Evolutionary conservation across 2,113 vertebrate species (phyloP).

Genomic region (Charina bottae): DNA sequence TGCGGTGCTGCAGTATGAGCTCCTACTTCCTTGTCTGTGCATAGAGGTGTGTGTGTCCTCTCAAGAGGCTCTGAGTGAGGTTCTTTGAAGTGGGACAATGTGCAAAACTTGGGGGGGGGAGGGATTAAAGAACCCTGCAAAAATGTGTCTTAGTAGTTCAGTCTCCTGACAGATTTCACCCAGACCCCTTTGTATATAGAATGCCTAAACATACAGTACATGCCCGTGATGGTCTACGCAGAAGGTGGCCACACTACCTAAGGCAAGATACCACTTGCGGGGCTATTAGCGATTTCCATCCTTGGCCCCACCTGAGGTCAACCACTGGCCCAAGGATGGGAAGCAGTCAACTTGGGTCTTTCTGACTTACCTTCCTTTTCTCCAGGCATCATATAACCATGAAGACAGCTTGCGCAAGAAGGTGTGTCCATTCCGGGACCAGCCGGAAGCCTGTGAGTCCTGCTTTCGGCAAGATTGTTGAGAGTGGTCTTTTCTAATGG

Average conservation of each 20-base stretch:
- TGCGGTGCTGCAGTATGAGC: conserved; percentile 68
- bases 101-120: not conserved
- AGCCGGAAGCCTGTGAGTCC: conserved; percentile 76
- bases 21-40: conserved; percentile 78
- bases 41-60: conserved; percentile 67
- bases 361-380: not conserved
- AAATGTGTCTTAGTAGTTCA: not conserved
- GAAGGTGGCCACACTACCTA: not conserved
- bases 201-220: not conserved
- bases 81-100: not conserved
- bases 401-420: conserved; percentile 71
- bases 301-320: not conserved
- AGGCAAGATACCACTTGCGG: too few relatives aligned
- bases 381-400: conserved; percentile 69
- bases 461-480: not conserved
- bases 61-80: fast-evolving
- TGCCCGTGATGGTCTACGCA: not conserved
- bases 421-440: conserved; percentile 77
- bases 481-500: not conserved
- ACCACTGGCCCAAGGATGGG: not conserved
- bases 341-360: not conserved
- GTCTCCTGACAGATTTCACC: not conserved
- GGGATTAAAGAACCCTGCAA: not conserved
- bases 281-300: not conserved
- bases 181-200: not conserved